Base-by-base conservation (phyloP, 2,797 vertebrate species). In the Caiman crocodilus region DNA sequence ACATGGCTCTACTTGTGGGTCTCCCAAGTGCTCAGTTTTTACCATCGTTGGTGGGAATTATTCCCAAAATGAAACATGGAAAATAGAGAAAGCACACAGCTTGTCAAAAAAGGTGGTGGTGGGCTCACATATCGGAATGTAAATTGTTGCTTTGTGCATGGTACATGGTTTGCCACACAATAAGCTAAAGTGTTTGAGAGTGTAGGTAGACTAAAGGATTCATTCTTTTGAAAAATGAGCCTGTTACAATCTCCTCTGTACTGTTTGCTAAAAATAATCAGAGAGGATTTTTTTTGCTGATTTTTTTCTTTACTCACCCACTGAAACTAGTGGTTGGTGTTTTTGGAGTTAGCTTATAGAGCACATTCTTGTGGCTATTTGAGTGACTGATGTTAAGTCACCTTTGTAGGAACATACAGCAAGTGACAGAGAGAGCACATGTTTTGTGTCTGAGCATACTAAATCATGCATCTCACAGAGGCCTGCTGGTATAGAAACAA, bases 61-160 rank as follows among this genome's bases (percentile, higher is more conserved):
- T 95, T 95, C 76, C 74, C 87, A 88, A 95, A 92, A 89, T 76
- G 80, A 50, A 69, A 77, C 5, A 30, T 76, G 55, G 55, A 76
- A 76, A 76, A 50, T 50, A 50, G 42, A 9, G 42, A 50, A 50
- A 76, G 26, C n/a, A 28, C 67, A 9, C 76, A n/a, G 56, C 13
- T 85, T 71, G 50, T 87, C 84, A 87, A 91, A 88, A 88, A 61
- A 84, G 80, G 91, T 77, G 26, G 75, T 42, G 75, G 83, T 73
- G 83, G 73, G 58, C 94, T 95, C 75, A 9, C 10, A 1, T 59
- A 83, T 61, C 82, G 80, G 30, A 26, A 73, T 85, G 56, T 84
- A 80, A 82, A 84, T 83, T 75, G 89, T 93, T 87, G 86, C 84
- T 90, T 92, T 84, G 90, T 91, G 57, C 67, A 23, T 25, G 79